These are phyloP conservation scores for Drosophila infuscata DNA, from an alignment of 2,888 invertebrate species.

Conservation along the genomic window DNA sequence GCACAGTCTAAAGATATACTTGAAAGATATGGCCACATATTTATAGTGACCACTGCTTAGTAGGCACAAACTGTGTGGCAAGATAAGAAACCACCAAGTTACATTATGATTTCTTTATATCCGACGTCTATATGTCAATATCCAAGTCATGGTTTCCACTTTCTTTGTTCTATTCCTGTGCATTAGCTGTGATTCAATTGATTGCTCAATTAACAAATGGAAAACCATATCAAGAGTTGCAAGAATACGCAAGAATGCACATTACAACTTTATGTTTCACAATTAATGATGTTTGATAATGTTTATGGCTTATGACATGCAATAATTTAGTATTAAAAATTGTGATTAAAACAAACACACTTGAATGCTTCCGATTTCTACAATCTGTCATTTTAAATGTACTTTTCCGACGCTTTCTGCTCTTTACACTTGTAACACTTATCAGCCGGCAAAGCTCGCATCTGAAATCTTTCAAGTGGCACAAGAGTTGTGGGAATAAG, in stretches of 20 bases:
- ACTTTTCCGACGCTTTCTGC: neutral
- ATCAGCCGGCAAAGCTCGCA: constrained; percentile 36
- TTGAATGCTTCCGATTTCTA: constrained; percentile 31
- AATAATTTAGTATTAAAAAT: constrained; percentile 5
- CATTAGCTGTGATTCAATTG: constrained; percentile 9
- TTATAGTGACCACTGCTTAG: constrained; percentile 39
- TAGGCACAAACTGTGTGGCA: constrained; percentile 32
- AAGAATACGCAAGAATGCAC: neutral
- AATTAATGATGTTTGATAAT: constrained; percentile 5
- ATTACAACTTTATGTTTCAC: neutral
- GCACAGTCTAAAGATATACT: constrained; percentile 42
- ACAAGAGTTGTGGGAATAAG: constrained; percentile 61
- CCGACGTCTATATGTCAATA: neutral
- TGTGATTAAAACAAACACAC: constrained; percentile 2
- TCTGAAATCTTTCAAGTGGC: constrained; percentile 56
- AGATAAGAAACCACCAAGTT: constrained; percentile 4
- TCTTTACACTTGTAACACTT: constrained; percentile 18
- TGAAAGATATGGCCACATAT: constrained; percentile 35
- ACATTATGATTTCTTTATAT: neutral
- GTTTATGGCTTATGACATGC: neutral
- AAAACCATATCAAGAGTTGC: neutral
- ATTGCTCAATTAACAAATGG: neutral
- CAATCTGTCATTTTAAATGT: constrained; percentile 15
- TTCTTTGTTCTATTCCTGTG: constrained; percentile 9
- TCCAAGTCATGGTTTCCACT: neutral